A percentile compares a stretch with the other conserved stretches of the same genome.
phyloP scores from a whole-genome alignment of 2,113 vertebrate species.

The Scortum barcoo region DNA sequence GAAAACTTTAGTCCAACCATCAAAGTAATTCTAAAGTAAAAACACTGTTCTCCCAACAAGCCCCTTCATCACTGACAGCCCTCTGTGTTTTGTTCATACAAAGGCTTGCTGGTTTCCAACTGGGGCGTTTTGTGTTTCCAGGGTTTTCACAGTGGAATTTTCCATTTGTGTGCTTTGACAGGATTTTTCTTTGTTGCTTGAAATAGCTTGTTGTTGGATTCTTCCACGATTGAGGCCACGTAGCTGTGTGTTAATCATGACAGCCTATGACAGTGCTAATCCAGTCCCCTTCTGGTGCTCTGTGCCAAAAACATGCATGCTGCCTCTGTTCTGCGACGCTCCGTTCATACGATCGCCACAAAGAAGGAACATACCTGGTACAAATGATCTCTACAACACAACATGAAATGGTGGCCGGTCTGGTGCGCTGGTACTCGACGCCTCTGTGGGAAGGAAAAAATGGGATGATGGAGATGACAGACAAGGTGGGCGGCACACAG shows the following conservation, averaged over 20 bases:
- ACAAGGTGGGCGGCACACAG: neutral
- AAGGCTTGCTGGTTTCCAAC: neutral
- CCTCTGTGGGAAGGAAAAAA: neutral
- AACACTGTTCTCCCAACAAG: neutral
- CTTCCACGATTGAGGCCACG: constrained; percentile 9
- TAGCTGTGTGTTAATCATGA: constrained; percentile 54
- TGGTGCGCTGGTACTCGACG: neutral
- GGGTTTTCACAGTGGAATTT: constrained; percentile 14
- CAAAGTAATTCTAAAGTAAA: neutral
- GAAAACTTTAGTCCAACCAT: neutral
- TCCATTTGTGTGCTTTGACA: constrained; percentile 47
- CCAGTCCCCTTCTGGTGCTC: constrained; percentile 46
- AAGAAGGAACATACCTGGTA: neutral
- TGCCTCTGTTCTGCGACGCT: constrained; percentile 17
- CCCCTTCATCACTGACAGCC: neutral
- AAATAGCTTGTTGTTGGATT: constrained; percentile 51
- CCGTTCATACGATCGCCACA: neutral
- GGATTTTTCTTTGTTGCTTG: constrained; percentile 59
- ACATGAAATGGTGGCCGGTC: neutral
- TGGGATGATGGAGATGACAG: constrained; percentile 2
- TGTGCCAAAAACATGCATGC: constrained; percentile 6
- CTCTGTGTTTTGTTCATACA: neutral
- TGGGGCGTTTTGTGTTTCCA: neutral
- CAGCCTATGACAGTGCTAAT: constrained; percentile 61
- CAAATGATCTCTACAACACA: neutral